phyloP scores from a whole-genome alignment of 2,113 vertebrate genomes.

The Ranitomeya variabilis region DNA sequence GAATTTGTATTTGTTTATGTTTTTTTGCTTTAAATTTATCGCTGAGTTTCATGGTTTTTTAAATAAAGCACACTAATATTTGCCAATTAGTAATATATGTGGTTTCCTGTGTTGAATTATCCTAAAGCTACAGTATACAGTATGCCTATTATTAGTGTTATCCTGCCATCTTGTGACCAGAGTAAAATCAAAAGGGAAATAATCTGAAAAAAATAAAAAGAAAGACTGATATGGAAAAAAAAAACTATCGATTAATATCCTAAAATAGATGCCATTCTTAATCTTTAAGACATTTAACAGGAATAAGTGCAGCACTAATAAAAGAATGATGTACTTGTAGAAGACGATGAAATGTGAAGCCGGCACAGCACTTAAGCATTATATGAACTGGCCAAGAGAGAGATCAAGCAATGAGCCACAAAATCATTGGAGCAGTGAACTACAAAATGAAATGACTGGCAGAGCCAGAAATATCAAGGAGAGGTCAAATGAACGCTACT shows the following conservation, averaged over 20 bases:
- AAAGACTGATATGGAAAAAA: not conserved
- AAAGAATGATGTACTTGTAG: not conserved
- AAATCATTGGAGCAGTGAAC: constrained; percentile 18
- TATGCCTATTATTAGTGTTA: constrained; percentile 18
- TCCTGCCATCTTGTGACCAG: constrained; percentile 39
- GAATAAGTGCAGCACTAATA: not conserved
- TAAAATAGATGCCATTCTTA: not conserved
- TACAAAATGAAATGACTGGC: not conserved
- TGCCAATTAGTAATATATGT: not conserved
- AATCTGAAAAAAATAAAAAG: not conserved
- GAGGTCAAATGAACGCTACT: not conserved
- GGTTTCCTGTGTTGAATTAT: not conserved
- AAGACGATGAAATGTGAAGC: not conserved
- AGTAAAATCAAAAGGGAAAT: not conserved
- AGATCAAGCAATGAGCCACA: not conserved
- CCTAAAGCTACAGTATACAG: not conserved
- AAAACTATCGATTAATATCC: not conserved
- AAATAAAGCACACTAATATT: not conserved
- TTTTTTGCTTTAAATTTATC: not conserved
- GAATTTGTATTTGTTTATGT: not conserved
- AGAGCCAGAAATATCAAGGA: constrained; percentile 9
- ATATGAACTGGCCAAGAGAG: constrained; percentile 6
- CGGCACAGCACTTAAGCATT: constrained; percentile 17
- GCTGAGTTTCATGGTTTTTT: not conserved
- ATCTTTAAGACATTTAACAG: not conserved